Evolutionary conservation across 1,140 invertebrate species (phyloP).

Genomic region (Laodelphax striatellus): DNA sequence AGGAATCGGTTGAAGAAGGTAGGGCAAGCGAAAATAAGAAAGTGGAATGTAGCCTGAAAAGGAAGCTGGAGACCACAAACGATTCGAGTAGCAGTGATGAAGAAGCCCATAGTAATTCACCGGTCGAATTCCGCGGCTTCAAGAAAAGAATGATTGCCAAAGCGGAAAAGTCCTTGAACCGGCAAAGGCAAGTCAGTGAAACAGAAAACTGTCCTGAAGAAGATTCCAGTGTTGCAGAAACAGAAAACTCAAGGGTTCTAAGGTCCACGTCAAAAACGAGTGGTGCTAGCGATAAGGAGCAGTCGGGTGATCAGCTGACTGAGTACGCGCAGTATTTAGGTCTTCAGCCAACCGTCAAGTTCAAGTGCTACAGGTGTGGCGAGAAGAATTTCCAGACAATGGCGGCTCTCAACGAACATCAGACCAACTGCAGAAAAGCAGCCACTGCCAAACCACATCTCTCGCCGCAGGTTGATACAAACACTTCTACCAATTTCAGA

Average conservation of each 20-base stretch:
- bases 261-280: not conserved
- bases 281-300: not conserved
- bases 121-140: conserved; percentile 16
- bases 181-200: not conserved
- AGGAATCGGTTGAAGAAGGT: not conserved
- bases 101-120: not conserved
- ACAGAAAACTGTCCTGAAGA: not conserved
- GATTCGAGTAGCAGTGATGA: not conserved
- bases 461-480: conserved; percentile 8
- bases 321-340: conserved; percentile 60
- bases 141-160: conserved; percentile 15
- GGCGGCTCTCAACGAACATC: conserved; percentile 45
- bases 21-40: not conserved
- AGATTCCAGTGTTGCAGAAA: not conserved
- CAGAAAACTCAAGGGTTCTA: not conserved
- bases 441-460: conserved; percentile 23
- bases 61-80: not conserved
- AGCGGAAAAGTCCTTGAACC: not conserved
- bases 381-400: conserved; percentile 43
- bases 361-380: conserved; percentile 52
- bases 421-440: conserved; percentile 39
- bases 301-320: conserved; percentile 11
- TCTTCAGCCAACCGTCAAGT: conserved; percentile 51
- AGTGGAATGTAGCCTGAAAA: not conserved
- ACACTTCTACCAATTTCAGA: conserved; percentile 39